phyloP scores from a whole-genome alignment of 2,797 vertebrate genomes.

The Xenops minutus region DNA sequence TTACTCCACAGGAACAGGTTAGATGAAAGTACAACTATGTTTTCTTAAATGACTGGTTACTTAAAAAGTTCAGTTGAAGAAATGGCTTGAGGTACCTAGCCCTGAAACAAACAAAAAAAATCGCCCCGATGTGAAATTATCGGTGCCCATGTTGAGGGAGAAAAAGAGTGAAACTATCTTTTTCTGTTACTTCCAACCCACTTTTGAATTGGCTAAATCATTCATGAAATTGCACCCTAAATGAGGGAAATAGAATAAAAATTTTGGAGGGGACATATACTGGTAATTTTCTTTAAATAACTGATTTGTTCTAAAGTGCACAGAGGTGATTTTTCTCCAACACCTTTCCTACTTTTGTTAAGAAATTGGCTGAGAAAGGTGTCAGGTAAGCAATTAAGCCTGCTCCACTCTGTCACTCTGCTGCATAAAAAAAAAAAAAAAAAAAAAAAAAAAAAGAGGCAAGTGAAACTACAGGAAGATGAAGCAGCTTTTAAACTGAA shows the following conservation, averaged over 20 bases:
- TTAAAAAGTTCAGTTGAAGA: background rate
- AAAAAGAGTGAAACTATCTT: background rate
- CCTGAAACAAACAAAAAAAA: background rate
- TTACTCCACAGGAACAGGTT: background rate
- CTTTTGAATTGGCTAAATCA: background rate
- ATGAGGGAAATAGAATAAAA: background rate
- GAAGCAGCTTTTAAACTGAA: background rate
- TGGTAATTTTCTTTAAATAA: background rate
- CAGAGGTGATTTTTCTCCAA: background rate
- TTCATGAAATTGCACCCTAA: background rate
- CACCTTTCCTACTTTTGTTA: background rate
- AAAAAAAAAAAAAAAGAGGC: background rate
- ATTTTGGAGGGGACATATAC: background rate
- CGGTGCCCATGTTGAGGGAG: rapidly evolving
- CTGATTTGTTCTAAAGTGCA: background rate
- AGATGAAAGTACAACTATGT: background rate
- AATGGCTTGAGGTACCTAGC: background rate
- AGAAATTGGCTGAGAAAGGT: background rate
- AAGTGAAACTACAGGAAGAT: background rate
- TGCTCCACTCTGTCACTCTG: background rate
- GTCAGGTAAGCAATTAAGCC: background rate
- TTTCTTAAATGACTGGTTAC: background rate
- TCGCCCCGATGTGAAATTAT: background rate
- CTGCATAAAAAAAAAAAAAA: background rate
- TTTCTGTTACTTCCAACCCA: background rate